These are phyloP conservation scores for Tragopan temminckii DNA, from an alignment of 2,797 vertebrate species.

Conservation along the genomic window DNA sequence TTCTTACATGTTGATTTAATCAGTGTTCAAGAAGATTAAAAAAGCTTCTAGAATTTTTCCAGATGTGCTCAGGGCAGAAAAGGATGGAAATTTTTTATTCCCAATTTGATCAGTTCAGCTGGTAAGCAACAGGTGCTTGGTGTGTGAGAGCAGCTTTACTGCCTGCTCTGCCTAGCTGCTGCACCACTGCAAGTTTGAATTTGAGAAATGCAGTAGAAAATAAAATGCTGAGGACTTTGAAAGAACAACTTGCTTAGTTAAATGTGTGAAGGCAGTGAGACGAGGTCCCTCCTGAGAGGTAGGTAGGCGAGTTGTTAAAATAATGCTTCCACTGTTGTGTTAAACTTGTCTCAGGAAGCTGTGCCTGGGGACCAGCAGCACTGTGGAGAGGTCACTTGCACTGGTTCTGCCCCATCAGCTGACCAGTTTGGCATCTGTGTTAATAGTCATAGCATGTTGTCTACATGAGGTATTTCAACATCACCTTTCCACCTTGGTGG, in stretches of 20 bases:
- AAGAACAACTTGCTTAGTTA: neutral
- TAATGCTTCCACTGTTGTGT: neutral
- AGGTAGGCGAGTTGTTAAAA: neutral
- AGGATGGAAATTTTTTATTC: neutral
- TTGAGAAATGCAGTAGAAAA: neutral
- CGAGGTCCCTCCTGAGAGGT: neutral
- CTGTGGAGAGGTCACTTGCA: neutral
- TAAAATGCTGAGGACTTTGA: neutral
- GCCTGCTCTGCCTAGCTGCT: neutral
- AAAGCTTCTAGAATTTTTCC: neutral
- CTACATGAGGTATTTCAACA: neutral
- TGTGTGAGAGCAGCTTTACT: neutral
- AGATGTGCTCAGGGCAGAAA: neutral
- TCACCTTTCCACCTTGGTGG: neutral
- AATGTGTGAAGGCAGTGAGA: neutral
- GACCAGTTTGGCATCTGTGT: neutral
- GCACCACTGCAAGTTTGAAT: rapidly evolving
- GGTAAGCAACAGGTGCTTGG: neutral
- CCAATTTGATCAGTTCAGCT: neutral
- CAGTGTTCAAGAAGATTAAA: neutral
- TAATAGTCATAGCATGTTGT: neutral
- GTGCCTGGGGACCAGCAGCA: neutral
- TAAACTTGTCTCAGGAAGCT: neutral
- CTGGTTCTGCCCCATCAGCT: neutral
- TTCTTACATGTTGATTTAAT: neutral